phyloP scores from a whole-genome alignment of 2,797 vertebrate genomes.

The Sorex maritimensis region DNA sequence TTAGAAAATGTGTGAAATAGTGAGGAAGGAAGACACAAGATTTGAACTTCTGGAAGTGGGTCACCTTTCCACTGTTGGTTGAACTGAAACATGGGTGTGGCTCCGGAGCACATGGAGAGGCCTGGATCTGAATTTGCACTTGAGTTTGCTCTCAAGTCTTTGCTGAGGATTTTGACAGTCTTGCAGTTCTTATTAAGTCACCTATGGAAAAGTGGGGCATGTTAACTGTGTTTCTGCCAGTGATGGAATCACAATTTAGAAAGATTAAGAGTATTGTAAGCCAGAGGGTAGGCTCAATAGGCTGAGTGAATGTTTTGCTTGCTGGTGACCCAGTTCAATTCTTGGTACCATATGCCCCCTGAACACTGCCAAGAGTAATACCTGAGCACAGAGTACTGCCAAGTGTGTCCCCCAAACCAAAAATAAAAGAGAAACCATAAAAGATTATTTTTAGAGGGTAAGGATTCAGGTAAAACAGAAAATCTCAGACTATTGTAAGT shows the following conservation, averaged over 20 bases:
- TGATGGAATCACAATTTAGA: conserved; percentile 2
- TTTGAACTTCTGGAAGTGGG: background rate
- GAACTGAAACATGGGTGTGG: background rate
- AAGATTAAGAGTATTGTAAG: background rate
- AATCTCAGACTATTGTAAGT: background rate
- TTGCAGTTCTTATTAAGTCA: background rate
- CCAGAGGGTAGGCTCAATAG: no score
- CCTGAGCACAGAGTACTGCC: no score
- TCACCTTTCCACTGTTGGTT: background rate
- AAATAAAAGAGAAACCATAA: no score
- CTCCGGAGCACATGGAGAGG: background rate
- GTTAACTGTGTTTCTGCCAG: background rate
- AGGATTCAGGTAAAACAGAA: background rate
- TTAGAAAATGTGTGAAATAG: background rate
- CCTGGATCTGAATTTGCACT: background rate
- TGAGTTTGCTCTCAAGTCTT: background rate
- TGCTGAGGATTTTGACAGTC: background rate
- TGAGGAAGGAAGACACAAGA: background rate
- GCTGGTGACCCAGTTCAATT: no score
- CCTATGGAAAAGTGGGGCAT: background rate
- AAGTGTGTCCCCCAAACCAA: background rate
- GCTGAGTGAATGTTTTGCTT: no score
- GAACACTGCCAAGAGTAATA: no score
- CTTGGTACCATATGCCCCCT: no score
- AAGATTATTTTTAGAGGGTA: background rate